Evolutionary conservation across 2,113 vertebrate genomes (phyloP).

Genomic region (Malurus alboscapulatus): DNA sequence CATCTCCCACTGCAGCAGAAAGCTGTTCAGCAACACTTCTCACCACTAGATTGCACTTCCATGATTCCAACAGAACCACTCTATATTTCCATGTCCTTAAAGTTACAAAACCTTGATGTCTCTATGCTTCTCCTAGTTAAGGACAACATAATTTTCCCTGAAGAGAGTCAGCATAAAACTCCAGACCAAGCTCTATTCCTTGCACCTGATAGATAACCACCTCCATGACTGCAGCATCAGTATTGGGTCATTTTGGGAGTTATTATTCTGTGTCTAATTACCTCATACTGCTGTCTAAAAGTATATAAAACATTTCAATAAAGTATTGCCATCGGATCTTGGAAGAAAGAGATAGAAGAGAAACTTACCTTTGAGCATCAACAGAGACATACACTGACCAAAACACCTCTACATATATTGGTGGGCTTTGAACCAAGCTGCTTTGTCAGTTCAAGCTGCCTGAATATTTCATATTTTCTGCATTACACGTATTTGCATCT

Average conservation of each 20-base stretch:
- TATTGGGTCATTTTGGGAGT: background rate
- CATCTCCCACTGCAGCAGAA: background rate
- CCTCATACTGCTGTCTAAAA: background rate
- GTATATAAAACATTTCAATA: background rate
- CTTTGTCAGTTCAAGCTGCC: background rate
- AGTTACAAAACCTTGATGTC: background rate
- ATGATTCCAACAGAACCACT: background rate
- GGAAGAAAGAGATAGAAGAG: background rate
- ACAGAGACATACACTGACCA: background rate
- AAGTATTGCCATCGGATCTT: background rate
- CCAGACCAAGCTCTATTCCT: background rate
- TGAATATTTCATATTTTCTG: background rate
- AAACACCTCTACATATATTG: background rate
- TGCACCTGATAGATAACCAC: background rate
- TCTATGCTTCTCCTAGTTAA: background rate
- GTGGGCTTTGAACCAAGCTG: background rate
- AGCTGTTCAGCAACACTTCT: background rate
- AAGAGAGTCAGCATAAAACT: background rate
- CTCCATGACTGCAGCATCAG: background rate
- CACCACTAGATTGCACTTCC: background rate
- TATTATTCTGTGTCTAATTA: background rate
- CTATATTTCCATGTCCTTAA: background rate
- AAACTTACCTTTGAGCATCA: background rate
- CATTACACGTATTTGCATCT: slow-evolving; percentile 1
- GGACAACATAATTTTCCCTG: background rate